Evolutionary conservation across 2,797 vertebrate species (phyloP).

Genomic region (Selene dorsalis): DNA sequence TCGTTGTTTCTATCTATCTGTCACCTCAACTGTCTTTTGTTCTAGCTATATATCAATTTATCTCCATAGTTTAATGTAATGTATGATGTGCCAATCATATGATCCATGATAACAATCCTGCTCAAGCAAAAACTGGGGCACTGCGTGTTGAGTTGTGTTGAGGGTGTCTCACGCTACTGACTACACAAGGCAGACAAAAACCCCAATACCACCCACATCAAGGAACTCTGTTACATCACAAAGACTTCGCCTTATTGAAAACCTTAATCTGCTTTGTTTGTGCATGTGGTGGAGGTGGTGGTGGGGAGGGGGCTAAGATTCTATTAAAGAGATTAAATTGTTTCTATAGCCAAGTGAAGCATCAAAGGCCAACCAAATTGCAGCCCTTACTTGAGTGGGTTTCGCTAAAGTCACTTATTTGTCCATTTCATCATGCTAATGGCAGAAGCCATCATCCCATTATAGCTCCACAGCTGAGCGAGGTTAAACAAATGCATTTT

Average conservation of each 20-base stretch:
- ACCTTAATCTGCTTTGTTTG: conserved; percentile 81
- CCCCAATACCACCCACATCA: conserved; percentile 55
- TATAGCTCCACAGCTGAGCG: conserved; percentile 79
- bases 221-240: conserved; percentile 65
- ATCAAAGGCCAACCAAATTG: conserved; percentile 86
- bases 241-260: conserved; percentile 71
- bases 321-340: conserved; percentile 85
- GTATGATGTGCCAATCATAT: neutral
- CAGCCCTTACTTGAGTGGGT: conserved; percentile 78
- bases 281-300: conserved; percentile 23
- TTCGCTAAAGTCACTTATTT: conserved; percentile 85
- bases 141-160: conserved; percentile 3
- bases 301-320: conserved; percentile 64
- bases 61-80: neutral
- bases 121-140: neutral
- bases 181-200: conserved; percentile 31
- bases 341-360: conserved; percentile 85
- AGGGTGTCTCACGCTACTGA: conserved; percentile 9
- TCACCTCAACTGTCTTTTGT: neutral
- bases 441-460: conserved; percentile 82
- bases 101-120: neutral
- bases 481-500: conserved; percentile 82
- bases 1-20: neutral
- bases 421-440: conserved; percentile 88
- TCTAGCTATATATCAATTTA: neutral